phyloP scores from a whole-genome alignment of 2,797 vertebrate genomes.

The Callimico goeldii region DNA sequence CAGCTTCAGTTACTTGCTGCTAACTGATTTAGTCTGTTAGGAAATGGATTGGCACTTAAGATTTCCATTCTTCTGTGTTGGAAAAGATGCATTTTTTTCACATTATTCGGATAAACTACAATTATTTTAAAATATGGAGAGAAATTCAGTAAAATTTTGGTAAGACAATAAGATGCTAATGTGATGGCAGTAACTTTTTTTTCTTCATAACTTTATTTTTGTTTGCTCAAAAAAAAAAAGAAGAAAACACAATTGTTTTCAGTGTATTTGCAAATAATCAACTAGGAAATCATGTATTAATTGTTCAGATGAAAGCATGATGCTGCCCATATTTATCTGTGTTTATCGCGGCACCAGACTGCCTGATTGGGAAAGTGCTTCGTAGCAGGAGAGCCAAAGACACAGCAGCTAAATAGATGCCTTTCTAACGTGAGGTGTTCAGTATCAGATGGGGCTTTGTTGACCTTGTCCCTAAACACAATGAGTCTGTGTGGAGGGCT shows the following conservation, averaged over 20 bases:
- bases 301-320: constrained; percentile 50
- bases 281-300: constrained; percentile 52
- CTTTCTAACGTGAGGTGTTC: constrained; percentile 43
- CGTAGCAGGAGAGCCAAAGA: neutral
- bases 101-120: neutral
- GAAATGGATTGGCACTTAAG: neutral
- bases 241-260: constrained; percentile 50
- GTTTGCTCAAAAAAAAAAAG: constrained; percentile 2
- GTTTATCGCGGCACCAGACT: constrained; percentile 18
- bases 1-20: neutral
- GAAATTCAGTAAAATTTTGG: neutral
- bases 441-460: constrained; percentile 55
- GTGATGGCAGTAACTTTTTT: neutral
- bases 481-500: constrained; percentile 49
- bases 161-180: neutral
- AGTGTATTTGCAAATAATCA: constrained; percentile 71
- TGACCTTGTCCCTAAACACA: constrained; percentile 59
- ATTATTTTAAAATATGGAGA: constrained; percentile 27
- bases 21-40: neutral
- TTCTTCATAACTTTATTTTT: constrained; percentile 31
- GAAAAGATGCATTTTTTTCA: neutral
- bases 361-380: constrained; percentile 56
- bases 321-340: constrained; percentile 50
- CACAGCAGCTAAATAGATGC: constrained; percentile 13
- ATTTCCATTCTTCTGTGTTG: neutral